These are phyloP conservation scores for Platanista minor DNA, from an alignment of 2,113 vertebrate species.

Conservation along the genomic window DNA sequence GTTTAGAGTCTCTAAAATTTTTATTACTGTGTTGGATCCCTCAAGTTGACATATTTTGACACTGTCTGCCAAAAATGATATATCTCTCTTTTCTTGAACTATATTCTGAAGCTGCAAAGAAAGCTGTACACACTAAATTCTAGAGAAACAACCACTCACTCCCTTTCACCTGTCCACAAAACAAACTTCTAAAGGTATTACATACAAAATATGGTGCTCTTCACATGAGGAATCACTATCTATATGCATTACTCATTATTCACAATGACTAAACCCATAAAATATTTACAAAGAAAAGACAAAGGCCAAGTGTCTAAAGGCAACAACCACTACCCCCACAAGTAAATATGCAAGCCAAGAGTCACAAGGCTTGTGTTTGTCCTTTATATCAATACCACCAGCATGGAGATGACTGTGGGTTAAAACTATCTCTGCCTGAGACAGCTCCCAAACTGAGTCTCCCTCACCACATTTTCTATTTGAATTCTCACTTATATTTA, in stretches of 20 bases:
- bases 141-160: conserved; percentile 37
- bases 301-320: conserved; percentile 61
- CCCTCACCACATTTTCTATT: neutral
- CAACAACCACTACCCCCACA: conserved; percentile 51
- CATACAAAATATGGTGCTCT: neutral
- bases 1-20: conserved; percentile 2
- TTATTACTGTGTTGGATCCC: neutral
- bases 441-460: neutral
- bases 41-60: neutral
- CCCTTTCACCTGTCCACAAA: conserved; percentile 11
- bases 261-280: conserved; percentile 49
- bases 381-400: conserved; percentile 32
- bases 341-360: conserved; percentile 59
- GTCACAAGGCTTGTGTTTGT: conserved; percentile 57
- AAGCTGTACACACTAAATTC: neutral
- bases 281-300: conserved; percentile 60
- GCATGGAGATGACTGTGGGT: neutral
- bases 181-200: conserved; percentile 39
- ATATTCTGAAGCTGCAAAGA: neutral
- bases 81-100: conserved; percentile 12
- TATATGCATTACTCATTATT: conserved; percentile 24
- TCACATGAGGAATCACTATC: neutral
- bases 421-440: neutral
- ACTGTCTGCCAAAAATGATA: neutral
- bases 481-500: neutral